These are phyloP conservation scores for Halichoerus grypus DNA, from an alignment of 2,113 vertebrate species.

Conservation along the genomic window DNA sequence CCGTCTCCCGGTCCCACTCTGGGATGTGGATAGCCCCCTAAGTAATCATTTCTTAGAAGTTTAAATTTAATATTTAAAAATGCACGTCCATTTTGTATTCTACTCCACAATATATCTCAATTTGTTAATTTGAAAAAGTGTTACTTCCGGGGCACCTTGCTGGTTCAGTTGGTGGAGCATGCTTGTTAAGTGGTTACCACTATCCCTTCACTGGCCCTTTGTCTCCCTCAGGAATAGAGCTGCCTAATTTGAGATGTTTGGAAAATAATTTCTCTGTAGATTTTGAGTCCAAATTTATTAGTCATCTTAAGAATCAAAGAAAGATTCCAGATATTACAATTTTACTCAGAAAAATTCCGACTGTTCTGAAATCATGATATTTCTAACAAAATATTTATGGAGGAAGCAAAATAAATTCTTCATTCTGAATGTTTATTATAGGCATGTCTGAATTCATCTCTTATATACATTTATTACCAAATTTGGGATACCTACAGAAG, in stretches of 20 bases:
- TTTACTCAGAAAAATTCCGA: slow-evolving; percentile 48
- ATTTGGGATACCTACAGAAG: background rate
- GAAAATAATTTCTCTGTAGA: slow-evolving; percentile 34
- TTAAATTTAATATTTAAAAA: slow-evolving; percentile 49
- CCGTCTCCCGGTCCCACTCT: background rate
- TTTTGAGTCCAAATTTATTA: slow-evolving; percentile 27
- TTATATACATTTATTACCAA: slow-evolving; percentile 30
- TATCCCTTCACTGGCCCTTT: background rate
- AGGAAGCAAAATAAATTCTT: background rate
- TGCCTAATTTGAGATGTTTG: slow-evolving; percentile 37
- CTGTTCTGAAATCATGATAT: slow-evolving; percentile 49
- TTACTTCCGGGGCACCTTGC: background rate
- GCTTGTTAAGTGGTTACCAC: background rate
- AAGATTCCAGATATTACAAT: background rate
- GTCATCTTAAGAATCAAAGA: slow-evolving; percentile 41
- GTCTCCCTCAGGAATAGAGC: background rate
- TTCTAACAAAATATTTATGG: slow-evolving; percentile 22
- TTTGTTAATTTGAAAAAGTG: slow-evolving; percentile 42
- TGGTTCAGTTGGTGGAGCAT: background rate
- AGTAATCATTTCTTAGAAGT: background rate
- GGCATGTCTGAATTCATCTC: background rate
- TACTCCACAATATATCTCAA: background rate
- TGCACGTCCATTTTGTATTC: background rate
- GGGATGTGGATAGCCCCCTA: background rate
- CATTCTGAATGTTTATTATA: background rate